A percentile compares a stretch with the other conserved stretches of the same genome.
Conservation (phyloP, 2,797 vertebrate species). For the Mastacembelus armatus region DNA sequence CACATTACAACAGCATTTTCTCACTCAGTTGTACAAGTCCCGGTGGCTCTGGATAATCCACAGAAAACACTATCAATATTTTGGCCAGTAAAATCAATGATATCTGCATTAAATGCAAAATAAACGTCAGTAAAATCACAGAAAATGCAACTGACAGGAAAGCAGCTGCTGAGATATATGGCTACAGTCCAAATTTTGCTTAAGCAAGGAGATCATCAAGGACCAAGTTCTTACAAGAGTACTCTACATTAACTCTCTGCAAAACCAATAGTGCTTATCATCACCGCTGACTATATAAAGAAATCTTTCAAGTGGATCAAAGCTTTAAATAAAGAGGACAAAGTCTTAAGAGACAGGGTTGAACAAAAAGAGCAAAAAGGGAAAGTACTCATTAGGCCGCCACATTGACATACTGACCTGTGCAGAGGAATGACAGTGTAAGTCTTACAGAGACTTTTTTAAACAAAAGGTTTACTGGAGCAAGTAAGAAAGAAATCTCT, state of each 20-base stretch:
- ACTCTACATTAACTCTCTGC: slow-evolving; percentile 42
- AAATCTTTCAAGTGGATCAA: slow-evolving; percentile 36
- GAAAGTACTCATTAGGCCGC: slow-evolving; percentile 14
- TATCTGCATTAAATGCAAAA: neutral
- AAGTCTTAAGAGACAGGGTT: slow-evolving; percentile 17
- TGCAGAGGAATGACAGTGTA: neutral
- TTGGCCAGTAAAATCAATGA: slow-evolving; percentile 13
- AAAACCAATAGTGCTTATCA: slow-evolving; percentile 28
- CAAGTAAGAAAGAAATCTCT: neutral
- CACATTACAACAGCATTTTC: too few relatives aligned
- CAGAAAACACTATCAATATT: too few relatives aligned
- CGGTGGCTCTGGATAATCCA: too few relatives aligned
- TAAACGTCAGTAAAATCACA: neutral
- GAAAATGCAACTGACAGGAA: slow-evolving; percentile 38
- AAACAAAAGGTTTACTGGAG: slow-evolving; percentile 3
- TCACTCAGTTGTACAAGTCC: too few relatives aligned
- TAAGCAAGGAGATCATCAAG: slow-evolving; percentile 39
- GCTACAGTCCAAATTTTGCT: slow-evolving; percentile 62
- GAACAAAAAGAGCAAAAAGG: neutral
- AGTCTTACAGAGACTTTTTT: neutral
- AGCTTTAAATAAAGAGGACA: slow-evolving; percentile 43
- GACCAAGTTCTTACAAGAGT: slow-evolving; percentile 35
- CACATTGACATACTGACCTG: neutral
- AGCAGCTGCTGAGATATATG: slow-evolving; percentile 49
- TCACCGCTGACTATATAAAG: slow-evolving; percentile 24